phyloP scores from a whole-genome alignment of 1,140 invertebrate genomes.

The Micrasema minimum region DNA sequence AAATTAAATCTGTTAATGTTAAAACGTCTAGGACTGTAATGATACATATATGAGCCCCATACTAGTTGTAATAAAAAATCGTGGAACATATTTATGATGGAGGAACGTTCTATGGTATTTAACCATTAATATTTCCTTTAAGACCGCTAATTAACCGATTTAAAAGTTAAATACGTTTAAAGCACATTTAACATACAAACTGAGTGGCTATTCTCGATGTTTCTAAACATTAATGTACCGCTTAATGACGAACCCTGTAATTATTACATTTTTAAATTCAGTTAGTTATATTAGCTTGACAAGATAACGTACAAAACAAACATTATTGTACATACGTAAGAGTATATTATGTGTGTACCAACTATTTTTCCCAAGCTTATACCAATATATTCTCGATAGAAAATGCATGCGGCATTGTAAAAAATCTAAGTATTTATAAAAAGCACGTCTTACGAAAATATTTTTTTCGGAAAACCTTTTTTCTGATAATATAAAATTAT shows the following conservation, averaged over 20 bases:
- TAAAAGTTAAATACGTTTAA: constrained; percentile 38
- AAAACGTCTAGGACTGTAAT: too few relatives aligned
- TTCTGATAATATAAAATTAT: too few relatives aligned
- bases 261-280: constrained; percentile 36
- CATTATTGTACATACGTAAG: too few relatives aligned
- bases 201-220: background rate
- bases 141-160: constrained; percentile 35
- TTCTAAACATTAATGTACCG: constrained; percentile 10
- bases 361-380: too few relatives aligned
- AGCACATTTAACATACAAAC: constrained; percentile 12
- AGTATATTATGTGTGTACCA: too few relatives aligned
- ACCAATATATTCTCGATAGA: too few relatives aligned
- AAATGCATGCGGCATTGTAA: too few relatives aligned
- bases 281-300: constrained; percentile 42
- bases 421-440: too few relatives aligned
- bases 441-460: too few relatives aligned
- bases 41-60: too few relatives aligned
- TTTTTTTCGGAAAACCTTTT: too few relatives aligned
- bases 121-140: constrained; percentile 35
- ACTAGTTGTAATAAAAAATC: constrained; percentile 30
- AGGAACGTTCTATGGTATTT: constrained; percentile 28
- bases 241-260: constrained; percentile 20
- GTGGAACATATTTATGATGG: constrained; percentile 16
- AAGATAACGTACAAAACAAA: background rate
- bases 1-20: too few relatives aligned